A percentile compares a stretch with the other conserved stretches of the same genome.
phyloP scores from a whole-genome alignment of 2,888 invertebrate species.

The Nomada hirtipes region DNA sequence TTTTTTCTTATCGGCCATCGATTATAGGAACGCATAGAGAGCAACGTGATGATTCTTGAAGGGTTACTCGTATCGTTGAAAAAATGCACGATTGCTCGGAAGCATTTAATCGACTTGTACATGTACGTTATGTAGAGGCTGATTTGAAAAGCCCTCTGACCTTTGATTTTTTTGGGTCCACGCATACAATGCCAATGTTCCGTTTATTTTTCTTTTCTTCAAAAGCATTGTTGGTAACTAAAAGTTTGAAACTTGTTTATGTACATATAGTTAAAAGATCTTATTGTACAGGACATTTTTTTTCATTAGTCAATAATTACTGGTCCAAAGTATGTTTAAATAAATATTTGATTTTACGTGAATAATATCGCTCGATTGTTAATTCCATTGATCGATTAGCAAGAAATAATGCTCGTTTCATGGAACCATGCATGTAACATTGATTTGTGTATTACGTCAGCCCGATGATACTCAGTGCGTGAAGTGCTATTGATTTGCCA shows the following conservation, averaged over 20 bases:
- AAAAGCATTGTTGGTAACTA: too few species aligned
- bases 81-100: not conserved
- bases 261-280: too few species aligned
- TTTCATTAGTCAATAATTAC: not conserved
- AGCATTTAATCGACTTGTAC: not conserved
- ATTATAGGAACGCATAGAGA: not conserved
- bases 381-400: conserved; percentile 49
- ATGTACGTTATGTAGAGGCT: not conserved
- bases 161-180: not conserved
- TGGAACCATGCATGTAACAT: conserved; percentile 57
- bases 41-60: not conserved
- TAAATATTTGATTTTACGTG: not conserved
- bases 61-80: not conserved
- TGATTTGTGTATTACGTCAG: conserved; percentile 76
- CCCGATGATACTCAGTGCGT: conserved; percentile 77
- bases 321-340: not conserved
- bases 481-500: conserved; percentile 78
- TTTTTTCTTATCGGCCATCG: conserved; percentile 5
- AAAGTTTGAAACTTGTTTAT: too few species aligned
- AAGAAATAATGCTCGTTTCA: conserved; percentile 60
- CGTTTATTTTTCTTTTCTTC: not conserved
- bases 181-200: conserved; percentile 23
- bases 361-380: conserved; percentile 32
- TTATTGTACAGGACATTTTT: not conserved
- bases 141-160: not conserved